Evolutionary conservation across 2,797 vertebrate genomes (phyloP).

Genomic region (Sebastolobus alascanus): DNA sequence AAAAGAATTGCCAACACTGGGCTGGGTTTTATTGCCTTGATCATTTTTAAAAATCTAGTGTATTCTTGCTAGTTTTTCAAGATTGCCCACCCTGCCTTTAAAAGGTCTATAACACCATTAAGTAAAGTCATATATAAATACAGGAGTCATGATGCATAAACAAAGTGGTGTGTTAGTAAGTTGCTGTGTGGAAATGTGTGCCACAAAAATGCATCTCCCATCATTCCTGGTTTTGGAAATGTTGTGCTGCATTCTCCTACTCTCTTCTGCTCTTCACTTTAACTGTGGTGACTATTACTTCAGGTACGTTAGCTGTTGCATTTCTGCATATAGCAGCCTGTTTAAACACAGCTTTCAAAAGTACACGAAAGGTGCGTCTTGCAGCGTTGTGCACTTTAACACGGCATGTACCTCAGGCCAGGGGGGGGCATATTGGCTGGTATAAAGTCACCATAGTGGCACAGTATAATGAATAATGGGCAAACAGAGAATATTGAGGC

Average conservation of each 20-base stretch:
- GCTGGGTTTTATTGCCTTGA: accelerated
- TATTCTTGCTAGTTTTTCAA: background rate
- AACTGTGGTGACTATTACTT: background rate
- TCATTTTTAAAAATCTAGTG: background rate
- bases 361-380: background rate
- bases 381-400: conserved; percentile 8
- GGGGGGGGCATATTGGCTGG: conserved; percentile 16
- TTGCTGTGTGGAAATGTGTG: background rate
- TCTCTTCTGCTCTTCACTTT: background rate
- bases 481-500: conserved; percentile 64
- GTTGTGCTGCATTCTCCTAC: background rate
- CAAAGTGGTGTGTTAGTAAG: background rate
- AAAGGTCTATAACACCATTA: background rate
- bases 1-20: background rate
- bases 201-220: background rate
- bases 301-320: background rate
- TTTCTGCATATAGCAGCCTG: background rate
- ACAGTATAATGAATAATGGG: conserved; percentile 67
- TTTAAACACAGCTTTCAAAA: conserved; percentile 13
- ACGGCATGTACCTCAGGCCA: conserved; percentile 9
- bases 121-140: background rate
- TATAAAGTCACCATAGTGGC: conserved; percentile 32
- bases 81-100: background rate
- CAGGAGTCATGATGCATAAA: background rate
- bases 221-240: background rate